Evolutionary conservation across 2,888 invertebrate species (phyloP).

Genomic region (Saturnia pavonia): DNA sequence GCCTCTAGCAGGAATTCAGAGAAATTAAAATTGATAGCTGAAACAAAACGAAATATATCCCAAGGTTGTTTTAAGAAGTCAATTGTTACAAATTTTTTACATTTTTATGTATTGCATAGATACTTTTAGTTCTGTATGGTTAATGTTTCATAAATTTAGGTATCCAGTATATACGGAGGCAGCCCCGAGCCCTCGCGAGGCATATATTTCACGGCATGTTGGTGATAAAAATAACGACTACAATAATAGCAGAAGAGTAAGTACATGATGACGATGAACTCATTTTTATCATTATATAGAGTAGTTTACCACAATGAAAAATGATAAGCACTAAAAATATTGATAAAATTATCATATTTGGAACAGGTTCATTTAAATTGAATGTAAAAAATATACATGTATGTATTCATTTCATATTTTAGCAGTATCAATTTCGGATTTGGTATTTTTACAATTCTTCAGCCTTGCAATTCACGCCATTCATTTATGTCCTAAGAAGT

Average conservation of each 20-base stretch:
- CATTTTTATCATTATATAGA: not conserved
- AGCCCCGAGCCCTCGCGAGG: conserved; percentile 91
- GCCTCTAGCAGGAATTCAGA: too few species aligned
- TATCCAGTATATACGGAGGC: conserved; percentile 86
- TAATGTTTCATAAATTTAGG: conserved; percentile 36
- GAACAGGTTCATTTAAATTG: not conserved
- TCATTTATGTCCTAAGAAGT: too few species aligned
- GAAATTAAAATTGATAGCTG: too few species aligned
- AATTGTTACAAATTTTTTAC: too few species aligned
- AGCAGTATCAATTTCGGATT: too few species aligned
- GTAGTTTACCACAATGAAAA: not conserved
- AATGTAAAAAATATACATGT: too few species aligned
- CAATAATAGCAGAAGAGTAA: conserved; percentile 82
- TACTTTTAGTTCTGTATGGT: not conserved
- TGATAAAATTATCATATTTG: not conserved
- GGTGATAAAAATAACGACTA: conserved; percentile 91
- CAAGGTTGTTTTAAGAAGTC: too few species aligned
- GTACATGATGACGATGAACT: conserved; percentile 25
- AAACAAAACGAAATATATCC: too few species aligned
- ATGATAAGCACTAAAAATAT: not conserved
- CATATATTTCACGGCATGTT: conserved; percentile 94
- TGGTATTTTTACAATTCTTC: too few species aligned
- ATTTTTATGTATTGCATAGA: not conserved
- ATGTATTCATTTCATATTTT: too few species aligned
- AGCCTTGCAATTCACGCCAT: too few species aligned